phyloP scores from a whole-genome alignment of 2,113 vertebrate genomes.

The Serranochromis macrocephalus region DNA sequence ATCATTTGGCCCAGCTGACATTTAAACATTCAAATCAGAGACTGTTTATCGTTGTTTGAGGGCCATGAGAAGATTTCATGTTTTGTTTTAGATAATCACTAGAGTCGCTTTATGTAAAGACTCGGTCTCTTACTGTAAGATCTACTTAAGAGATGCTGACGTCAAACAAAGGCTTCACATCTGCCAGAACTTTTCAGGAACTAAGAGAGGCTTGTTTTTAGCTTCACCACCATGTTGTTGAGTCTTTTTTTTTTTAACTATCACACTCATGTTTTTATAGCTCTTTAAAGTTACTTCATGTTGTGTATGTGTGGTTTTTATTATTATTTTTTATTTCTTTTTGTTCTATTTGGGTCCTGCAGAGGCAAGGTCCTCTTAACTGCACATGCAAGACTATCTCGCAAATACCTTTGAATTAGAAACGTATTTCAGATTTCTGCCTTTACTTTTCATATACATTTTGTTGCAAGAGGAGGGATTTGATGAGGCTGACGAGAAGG shows the following conservation, averaged over 20 bases:
- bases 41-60: slow-evolving; percentile 8
- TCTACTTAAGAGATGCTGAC: not conserved
- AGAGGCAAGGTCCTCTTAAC: not conserved
- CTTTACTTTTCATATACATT: not conserved
- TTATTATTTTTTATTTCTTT: not conserved
- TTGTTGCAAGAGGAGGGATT: not conserved
- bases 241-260: not conserved
- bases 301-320: not conserved
- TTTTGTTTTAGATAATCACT: not conserved
- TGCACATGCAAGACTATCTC: not conserved
- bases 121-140: not conserved
- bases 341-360: not conserved
- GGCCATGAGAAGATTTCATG: slow-evolving; percentile 28
- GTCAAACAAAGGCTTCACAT: not conserved
- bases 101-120: not conserved
- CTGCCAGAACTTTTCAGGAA: slow-evolving; percentile 19
- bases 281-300: not conserved
- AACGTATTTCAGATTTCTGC: not conserved
- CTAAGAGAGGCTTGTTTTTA: not conserved
- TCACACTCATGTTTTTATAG: not conserved
- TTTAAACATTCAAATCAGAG: slow-evolving; percentile 61
- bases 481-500: not conserved
- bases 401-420: not conserved
- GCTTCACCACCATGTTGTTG: not conserved
- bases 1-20: slow-evolving; percentile 28